Percentiles rank a stretch among this genome's conserved stretches.
These are phyloP conservation scores for Sisor rabdophorus DNA, from an alignment of 2,113 vertebrate genomes.

Conservation along the genomic window DNA sequence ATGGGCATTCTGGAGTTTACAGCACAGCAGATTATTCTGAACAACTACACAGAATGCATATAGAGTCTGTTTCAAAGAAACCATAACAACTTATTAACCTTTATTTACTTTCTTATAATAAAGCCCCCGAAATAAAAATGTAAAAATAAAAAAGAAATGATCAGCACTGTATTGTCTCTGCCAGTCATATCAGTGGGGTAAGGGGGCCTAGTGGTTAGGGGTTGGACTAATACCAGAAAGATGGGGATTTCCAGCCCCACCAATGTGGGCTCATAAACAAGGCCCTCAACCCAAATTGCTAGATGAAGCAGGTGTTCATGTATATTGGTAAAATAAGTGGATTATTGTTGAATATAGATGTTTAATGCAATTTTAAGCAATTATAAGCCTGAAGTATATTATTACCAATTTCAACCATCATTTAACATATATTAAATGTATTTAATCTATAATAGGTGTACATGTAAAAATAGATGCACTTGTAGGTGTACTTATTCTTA, in stretches of 20 bases:
- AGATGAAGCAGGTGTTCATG: background rate
- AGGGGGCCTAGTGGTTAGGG: too few species aligned
- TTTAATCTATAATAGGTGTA: background rate
- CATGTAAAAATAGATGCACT: background rate
- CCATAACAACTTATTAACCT: too few species aligned
- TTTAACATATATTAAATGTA: background rate
- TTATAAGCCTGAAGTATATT: background rate
- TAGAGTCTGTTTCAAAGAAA: background rate
- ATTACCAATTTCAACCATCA: background rate
- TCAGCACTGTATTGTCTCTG: background rate
- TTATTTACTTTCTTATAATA: too few species aligned
- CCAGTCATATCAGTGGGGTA: background rate
- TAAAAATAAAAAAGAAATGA: background rate
- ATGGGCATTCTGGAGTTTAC: slow-evolving; percentile 23
- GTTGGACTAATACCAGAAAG: too few species aligned
- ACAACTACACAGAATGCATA: slow-evolving; percentile 10
- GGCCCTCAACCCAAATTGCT: background rate
- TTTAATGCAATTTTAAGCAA: background rate
- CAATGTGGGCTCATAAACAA: too few species aligned
- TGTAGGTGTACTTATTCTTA: background rate
- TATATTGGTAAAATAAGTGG: background rate
- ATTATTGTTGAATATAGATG: background rate
- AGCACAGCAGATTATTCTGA: slow-evolving; percentile 13
- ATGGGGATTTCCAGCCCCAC: too few species aligned
- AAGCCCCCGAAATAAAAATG: background rate